These are phyloP conservation scores for Colius striatus DNA, from an alignment of 2,113 vertebrate species.

Conservation along the genomic window DNA sequence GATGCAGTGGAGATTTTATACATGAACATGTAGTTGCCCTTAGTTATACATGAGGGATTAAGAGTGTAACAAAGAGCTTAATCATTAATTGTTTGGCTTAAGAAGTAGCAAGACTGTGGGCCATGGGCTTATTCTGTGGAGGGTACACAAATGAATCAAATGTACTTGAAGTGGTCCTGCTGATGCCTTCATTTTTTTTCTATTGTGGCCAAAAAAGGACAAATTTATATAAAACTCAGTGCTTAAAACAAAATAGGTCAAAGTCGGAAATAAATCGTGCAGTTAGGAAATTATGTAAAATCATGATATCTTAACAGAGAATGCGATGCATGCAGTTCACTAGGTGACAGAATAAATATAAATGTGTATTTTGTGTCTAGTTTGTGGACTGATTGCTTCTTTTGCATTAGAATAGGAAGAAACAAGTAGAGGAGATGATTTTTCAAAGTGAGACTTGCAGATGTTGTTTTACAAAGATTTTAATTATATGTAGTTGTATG, in stretches of 20 bases:
- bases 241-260: not conserved
- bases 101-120: not conserved
- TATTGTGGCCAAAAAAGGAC: not conserved
- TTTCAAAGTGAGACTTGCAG: not conserved
- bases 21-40: not conserved
- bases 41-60: not conserved
- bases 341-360: not conserved
- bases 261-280: not conserved
- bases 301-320: not conserved
- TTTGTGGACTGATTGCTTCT: not conserved
- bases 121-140: not conserved
- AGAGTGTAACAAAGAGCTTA: not conserved
- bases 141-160: not conserved
- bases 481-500: not conserved
- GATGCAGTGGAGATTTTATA: not conserved
- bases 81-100: slow-evolving; percentile 24
- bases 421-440: not conserved
- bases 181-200: not conserved
- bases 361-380: not conserved
- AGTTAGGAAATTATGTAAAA: not conserved
- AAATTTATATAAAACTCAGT: not conserved
- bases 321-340: not conserved
- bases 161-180: not conserved
- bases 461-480: not conserved
- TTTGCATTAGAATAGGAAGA: not conserved